These are phyloP conservation scores for Dasyurus viverrinus DNA, from an alignment of 2,113 vertebrate species.

Conservation along the genomic window DNA sequence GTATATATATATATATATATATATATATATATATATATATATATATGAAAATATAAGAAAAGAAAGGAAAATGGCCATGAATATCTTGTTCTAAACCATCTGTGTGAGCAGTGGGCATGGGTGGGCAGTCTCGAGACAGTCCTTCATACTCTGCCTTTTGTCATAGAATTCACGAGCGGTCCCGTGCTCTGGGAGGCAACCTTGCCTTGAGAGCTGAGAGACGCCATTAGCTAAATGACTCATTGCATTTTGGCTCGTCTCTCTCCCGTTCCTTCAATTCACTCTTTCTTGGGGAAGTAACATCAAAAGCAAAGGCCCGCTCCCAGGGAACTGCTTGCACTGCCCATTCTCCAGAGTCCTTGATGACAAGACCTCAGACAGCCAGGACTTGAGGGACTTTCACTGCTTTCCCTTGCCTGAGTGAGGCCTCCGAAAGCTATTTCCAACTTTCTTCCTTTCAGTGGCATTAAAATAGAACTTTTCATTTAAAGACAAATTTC, in stretches of 20 bases:
- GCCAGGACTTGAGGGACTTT: slow-evolving; percentile 12
- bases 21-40: too few species aligned
- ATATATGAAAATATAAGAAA: slow-evolving; percentile 15
- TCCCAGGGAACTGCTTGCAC: slow-evolving; percentile 47
- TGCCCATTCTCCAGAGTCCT: slow-evolving; percentile 22
- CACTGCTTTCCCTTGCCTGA: slow-evolving; percentile 32
- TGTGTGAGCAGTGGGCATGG: not conserved
- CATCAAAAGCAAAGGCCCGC: slow-evolving; percentile 61
- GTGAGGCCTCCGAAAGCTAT: slow-evolving; percentile 6
- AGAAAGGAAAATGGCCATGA: not conserved
- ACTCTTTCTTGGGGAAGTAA: slow-evolving; percentile 48
- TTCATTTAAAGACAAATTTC: slow-evolving; percentile 47
- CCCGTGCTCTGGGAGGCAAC: slow-evolving; percentile 61
- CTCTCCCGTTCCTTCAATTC: slow-evolving; percentile 54
- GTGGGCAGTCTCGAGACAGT: slow-evolving; percentile 5
- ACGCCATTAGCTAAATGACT: slow-evolving; percentile 70
- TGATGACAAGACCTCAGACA: slow-evolving; percentile 52
- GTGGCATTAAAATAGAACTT: slow-evolving; percentile 45
- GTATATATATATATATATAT: too few species aligned
- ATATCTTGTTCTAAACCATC: not conserved
- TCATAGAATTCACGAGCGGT: slow-evolving; percentile 60
- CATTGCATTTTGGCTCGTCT: slow-evolving; percentile 65
- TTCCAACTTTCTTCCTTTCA: slow-evolving; percentile 38
- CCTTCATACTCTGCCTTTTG: slow-evolving; percentile 31
- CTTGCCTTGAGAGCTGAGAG: slow-evolving; percentile 57